Percentiles rank a stretch among this genome's conserved stretches.
Evolutionary conservation across 2,797 vertebrate genomes (phyloP).

Genomic region (Thripadectes ignobilis): DNA sequence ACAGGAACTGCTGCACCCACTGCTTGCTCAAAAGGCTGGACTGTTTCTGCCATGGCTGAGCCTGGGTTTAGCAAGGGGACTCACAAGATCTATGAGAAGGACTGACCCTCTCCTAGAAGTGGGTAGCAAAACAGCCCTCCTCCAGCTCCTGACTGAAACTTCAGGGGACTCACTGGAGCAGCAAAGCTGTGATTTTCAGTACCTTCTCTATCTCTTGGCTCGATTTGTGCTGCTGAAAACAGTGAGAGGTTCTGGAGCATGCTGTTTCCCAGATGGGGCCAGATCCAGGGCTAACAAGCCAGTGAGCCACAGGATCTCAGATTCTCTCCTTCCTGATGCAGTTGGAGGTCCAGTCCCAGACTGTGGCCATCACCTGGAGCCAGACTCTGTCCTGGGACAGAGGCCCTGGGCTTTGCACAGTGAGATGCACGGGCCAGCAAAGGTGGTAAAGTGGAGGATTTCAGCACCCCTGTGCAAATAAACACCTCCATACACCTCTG

Average conservation of each 20-base stretch:
- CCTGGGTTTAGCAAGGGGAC: neutral
- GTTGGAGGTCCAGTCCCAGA: rapidly evolving
- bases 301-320: rapidly evolving
- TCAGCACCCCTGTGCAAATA: neutral
- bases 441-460: neutral
- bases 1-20: neutral
- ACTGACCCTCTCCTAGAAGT: neutral
- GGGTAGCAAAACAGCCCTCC: neutral
- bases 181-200: neutral
- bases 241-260: neutral
- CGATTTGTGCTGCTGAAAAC: neutral
- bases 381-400: neutral
- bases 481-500: neutral
- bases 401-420: neutral
- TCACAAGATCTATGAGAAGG: neutral
- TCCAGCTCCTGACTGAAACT: neutral
- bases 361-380: neutral
- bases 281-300: neutral
- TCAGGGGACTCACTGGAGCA: neutral
- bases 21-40: rapidly evolving
- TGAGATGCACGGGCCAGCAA: rapidly evolving
- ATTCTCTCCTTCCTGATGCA: neutral
- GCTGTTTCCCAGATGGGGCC: neutral
- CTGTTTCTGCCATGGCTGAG: neutral
- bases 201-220: neutral